Percentiles rank a stretch among this genome's conserved stretches.
These are phyloP conservation scores for Chascanopsetta lugubris DNA, from an alignment of 2,113 vertebrate genomes.

Conservation along the genomic window DNA sequence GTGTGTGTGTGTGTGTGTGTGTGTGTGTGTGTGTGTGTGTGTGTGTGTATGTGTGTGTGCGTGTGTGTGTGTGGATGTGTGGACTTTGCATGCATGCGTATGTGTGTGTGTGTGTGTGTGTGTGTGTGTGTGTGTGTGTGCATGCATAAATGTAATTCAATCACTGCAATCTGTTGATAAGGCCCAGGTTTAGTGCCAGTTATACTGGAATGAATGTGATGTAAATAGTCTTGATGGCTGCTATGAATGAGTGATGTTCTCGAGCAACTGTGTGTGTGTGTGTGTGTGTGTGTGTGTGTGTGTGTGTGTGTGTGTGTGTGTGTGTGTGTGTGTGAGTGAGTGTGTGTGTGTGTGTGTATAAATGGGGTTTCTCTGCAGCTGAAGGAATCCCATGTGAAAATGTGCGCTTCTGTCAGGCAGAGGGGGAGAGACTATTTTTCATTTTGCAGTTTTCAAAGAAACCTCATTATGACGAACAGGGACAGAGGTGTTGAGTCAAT, in stretches of 20 bases:
- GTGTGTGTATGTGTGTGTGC: not conserved
- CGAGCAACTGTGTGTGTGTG: slow-evolving; percentile 1
- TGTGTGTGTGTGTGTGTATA: no score
- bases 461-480: not conserved
- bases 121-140: not conserved
- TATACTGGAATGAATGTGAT: slow-evolving; percentile 23
- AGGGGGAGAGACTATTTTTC: slow-evolving; percentile 22
- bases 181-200: not conserved
- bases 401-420: not conserved
- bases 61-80: not conserved
- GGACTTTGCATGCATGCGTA: not conserved
- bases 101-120: not conserved
- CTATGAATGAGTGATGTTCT: slow-evolving; percentile 18
- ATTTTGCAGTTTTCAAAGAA: slow-evolving; percentile 16
- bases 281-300: not conserved
- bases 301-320: no score
- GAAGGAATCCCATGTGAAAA: no score
- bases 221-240: slow-evolving; percentile 25
- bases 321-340: not conserved
- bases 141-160: slow-evolving; percentile 8
- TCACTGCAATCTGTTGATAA: not conserved
- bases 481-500: not conserved
- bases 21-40: not conserved
- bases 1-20: not conserved
- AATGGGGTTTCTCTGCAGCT: no score